phyloP scores from a whole-genome alignment of 2,888 invertebrate genomes.

The Steromphala cineraria region DNA sequence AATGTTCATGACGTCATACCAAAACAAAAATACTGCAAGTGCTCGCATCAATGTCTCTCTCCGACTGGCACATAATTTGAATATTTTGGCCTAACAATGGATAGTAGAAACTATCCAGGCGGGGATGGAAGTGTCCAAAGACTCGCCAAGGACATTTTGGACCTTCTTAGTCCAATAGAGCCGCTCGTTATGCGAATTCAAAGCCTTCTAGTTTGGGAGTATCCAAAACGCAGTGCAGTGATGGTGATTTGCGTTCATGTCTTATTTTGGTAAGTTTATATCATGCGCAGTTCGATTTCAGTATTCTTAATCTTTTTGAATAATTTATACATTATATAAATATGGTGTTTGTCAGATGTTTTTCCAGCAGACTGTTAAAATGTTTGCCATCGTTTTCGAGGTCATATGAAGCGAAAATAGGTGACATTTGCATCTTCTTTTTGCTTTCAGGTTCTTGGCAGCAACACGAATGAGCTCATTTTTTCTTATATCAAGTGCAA shows the following conservation, averaged over 20 bases:
- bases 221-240: slow-evolving; percentile 69
- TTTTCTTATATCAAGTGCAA: slow-evolving; percentile 49
- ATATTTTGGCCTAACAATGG: slow-evolving; percentile 28
- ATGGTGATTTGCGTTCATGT: slow-evolving; percentile 70
- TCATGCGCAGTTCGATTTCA: not conserved
- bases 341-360: not conserved
- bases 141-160: slow-evolving; percentile 52
- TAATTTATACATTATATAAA: not conserved
- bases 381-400: not conserved
- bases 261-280: slow-evolving; percentile 72
- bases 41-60: not conserved
- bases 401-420: not conserved
- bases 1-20: slow-evolving; percentile 31
- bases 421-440: not conserved
- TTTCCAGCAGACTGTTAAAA: not conserved
- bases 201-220: slow-evolving; percentile 75
- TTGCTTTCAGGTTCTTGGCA: slow-evolving; percentile 60
- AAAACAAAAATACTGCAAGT: slow-evolving; percentile 32
- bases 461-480: slow-evolving; percentile 57
- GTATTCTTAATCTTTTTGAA: not conserved
- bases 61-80: not conserved
- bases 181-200: slow-evolving; percentile 72
- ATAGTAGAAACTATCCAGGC: slow-evolving; percentile 24
- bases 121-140: slow-evolving; percentile 26
- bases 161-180: slow-evolving; percentile 69